These are phyloP conservation scores for Rhinatrema bivittatum DNA, from an alignment of 2,797 vertebrate genomes.

Conservation along the genomic window DNA sequence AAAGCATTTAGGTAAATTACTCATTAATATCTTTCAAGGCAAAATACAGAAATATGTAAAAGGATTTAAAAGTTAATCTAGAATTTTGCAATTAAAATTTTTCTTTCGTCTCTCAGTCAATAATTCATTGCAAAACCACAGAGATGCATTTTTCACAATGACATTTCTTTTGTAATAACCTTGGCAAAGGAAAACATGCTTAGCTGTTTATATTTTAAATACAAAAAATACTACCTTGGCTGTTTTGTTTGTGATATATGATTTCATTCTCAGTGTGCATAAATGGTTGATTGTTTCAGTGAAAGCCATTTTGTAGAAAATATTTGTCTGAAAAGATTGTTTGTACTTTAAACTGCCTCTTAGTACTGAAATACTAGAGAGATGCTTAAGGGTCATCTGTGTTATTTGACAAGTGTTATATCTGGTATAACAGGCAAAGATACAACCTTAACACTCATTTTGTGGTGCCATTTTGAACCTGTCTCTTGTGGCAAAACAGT, in stretches of 20 bases:
- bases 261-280: conserved; percentile 33
- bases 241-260: conserved; percentile 1
- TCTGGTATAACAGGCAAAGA: conserved; percentile 68
- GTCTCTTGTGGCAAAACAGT: conserved; percentile 66
- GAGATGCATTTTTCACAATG: too few relatives aligned
- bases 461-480: conserved; percentile 73
- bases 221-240: conserved; percentile 18
- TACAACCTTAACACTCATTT: conserved; percentile 76
- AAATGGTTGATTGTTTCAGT: conserved; percentile 74
- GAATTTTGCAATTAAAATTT: conserved; percentile 36
- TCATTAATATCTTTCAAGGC: too few relatives aligned
- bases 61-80: too few relatives aligned
- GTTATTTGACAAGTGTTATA: conserved; percentile 78
- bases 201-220: conserved; percentile 29
- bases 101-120: conserved; percentile 33
- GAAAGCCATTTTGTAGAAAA: conserved; percentile 73
- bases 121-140: conserved; percentile 6
- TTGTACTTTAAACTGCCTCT: conserved; percentile 67
- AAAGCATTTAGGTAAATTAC: too few relatives aligned
- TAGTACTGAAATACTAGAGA: conserved; percentile 65
- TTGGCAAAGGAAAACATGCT: conserved; percentile 25
- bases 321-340: conserved; percentile 62
- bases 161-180: conserved; percentile 24
- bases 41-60: too few relatives aligned
- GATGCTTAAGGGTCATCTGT: conserved; percentile 68